Percentiles rank a stretch among this genome's conserved stretches.
Evolutionary conservation across 2,888 invertebrate species (phyloP).

Genomic region (Venusia cambrica): DNA sequence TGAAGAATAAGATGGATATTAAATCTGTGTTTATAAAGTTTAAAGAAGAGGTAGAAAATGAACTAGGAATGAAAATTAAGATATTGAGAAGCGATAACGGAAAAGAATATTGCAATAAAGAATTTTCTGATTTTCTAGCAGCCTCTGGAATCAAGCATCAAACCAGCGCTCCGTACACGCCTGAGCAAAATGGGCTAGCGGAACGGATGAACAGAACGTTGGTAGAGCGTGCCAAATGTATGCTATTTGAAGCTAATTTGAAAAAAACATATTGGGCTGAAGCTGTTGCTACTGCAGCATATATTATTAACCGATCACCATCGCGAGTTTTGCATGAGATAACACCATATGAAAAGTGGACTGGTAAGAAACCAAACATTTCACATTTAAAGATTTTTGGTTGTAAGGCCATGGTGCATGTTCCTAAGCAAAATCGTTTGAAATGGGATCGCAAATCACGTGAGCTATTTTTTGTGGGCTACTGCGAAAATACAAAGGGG

Average conservation of each 20-base stretch:
- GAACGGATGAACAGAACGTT: conserved; percentile 32
- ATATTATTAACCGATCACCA: too few relatives aligned
- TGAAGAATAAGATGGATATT: too few relatives aligned
- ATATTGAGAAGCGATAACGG: conserved; percentile 8
- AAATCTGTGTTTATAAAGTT: conserved; percentile 23
- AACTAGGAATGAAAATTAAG: conserved; percentile 18
- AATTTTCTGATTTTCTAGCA: background rate
- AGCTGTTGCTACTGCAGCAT: too few relatives aligned
- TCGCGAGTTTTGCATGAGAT: too few relatives aligned
- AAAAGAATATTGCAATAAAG: conserved; percentile 1
- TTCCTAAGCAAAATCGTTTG: too few relatives aligned
- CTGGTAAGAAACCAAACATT: too few relatives aligned
- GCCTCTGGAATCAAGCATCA: conserved; percentile 1
- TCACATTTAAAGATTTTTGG: too few relatives aligned
- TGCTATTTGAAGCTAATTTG: conserved; percentile 19
- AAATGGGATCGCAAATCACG: too few relatives aligned
- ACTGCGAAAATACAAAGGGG: too few relatives aligned
- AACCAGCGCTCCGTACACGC: background rate
- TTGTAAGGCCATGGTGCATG: too few relatives aligned
- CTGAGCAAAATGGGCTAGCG: conserved; percentile 34
- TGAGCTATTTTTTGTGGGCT: too few relatives aligned
- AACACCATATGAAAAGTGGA: too few relatives aligned
- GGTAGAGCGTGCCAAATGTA: conserved; percentile 24
- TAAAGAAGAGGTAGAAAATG: conserved; percentile 21
- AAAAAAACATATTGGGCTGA: conserved; percentile 11